Base-by-base conservation (phyloP, 2,888 invertebrate species). In the Clusia tigrina region DNA sequence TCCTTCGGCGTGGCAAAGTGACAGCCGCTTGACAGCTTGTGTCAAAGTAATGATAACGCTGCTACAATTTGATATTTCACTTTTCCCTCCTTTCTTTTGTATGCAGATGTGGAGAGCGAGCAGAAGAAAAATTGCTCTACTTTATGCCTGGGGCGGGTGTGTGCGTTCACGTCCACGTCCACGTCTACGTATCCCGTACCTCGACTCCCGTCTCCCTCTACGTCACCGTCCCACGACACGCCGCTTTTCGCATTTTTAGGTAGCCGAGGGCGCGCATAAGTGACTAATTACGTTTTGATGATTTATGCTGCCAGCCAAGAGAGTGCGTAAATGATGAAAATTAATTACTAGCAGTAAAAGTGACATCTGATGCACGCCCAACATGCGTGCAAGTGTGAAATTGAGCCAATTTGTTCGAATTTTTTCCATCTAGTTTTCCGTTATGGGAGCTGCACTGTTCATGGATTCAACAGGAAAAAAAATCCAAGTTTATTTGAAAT, bases 21-120 rank as follows among this genome's bases (percentile, higher is more conserved):
- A 78, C 78, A 77, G 78, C 71, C 78, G 78, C 76, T 77, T 81
- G 79, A 80, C 79, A 80, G 77, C 72, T 76, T 71, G 78, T 81
- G 79, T 80, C 79, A 80, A 78, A 80, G 79, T 81, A 80, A 80
- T 81, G 81, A 80, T 80, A 81, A 78, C 74, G 72, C 76, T 77
- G 77, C 78, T 76, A 73, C 71, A 71, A 70, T 71, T 70, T 78
- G 79, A 80, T 81, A 78, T 77, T 81, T 74, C 72, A 74, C 75
- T n/a, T n/a, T n/a, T n/a, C n/a, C n/a, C n/a, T n/a, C n/a, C n/a
- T n/a, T n/a, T n/a, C n/a, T n/a, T n/a, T n/a, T n/a, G n/a, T 72
- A 76, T 74, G 71, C 61, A 62, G 58, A 42, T 53, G 48, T 65
- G 51, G 25, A 26, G 17, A 12, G n/a, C 26, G 17, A 53, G 23